Evolutionary conservation across 2,888 invertebrate genomes (phyloP).

Genomic region (Lasioglossum villosulum): DNA sequence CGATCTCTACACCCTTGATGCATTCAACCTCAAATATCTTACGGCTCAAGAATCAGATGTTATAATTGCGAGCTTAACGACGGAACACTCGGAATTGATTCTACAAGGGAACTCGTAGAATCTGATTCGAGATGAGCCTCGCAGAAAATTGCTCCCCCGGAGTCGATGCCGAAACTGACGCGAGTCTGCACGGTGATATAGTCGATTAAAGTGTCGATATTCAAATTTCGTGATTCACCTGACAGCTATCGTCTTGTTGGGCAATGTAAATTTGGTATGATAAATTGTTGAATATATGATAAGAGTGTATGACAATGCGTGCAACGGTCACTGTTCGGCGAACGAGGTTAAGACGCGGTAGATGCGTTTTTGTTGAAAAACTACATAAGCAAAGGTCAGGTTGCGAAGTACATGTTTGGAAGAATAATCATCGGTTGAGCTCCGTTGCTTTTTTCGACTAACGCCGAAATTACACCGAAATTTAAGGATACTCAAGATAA

Average conservation of each 20-base stretch:
- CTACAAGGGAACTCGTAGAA: neutral
- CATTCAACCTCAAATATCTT: constrained; percentile 70
- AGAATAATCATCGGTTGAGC: constrained; percentile 3
- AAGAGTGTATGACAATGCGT: no score
- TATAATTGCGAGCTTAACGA: constrained; percentile 68
- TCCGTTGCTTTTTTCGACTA: neutral
- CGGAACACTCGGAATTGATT: constrained; percentile 31
- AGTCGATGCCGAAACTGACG: neutral
- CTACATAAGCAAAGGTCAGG: neutral
- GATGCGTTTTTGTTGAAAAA: neutral
- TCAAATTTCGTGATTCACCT: neutral
- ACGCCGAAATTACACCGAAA: constrained; percentile 39
- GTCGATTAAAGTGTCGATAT: neutral
- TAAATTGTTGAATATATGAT: neutral
- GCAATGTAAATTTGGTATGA: neutral
- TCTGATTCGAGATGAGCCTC: neutral
- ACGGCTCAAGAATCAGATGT: constrained; percentile 66
- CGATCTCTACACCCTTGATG: constrained; percentile 65
- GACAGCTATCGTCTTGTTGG: neutral
- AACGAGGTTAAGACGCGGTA: neutral
- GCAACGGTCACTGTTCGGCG: neutral
- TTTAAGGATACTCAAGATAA: constrained; percentile 53
- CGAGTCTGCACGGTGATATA: neutral
- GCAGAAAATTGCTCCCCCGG: neutral
- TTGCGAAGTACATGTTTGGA: neutral